Evolutionary conservation across 2,888 invertebrate species (phyloP), one percentile per base, ranked within the genome.

Genomic region (Sarcophaga caerulescens): DNA sequence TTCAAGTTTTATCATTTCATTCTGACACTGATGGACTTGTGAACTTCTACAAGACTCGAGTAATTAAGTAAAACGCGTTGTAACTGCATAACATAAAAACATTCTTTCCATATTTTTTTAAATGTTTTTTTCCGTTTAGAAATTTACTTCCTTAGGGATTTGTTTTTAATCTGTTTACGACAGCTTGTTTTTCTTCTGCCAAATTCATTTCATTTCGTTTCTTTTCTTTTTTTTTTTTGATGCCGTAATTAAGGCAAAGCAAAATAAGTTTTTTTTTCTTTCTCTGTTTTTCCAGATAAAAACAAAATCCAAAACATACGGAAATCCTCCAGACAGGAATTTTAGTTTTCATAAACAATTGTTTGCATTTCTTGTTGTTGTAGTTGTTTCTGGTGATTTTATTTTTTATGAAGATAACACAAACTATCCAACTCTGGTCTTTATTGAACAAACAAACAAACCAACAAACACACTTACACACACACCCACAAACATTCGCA

Each of bases 401-500:
- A 35, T 35, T 17, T 52, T 52, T 14, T 17, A 14, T 52, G 17
- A 52, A 17, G 17, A 52, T 52, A 52, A 52, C 52, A 52, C 52
- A 17, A 14, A 52, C 17, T 52, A 5, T 14, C 17, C 12, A 17
- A 52, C 17, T 52, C 17, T 52, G 52, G 52, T 14, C 12, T 4
- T 14, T 52, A 52, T 17, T 52, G 17, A 52, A 52, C 52, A 52
- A 52, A 52, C 17, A 52, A 12, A 47, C 14, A 47, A 1, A 47
- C 6, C 1, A 8, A 35, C 35, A 35, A 35, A 35, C 35, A 35
- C 35, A 35, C 35, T 35, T 35, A 35, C 35, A 21, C 25, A 44
- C 21, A 71, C 35, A 63, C 52, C 8, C 3, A 17, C 17, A 74
- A 83, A 23, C 19, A 69, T 78, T 66, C 79, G 57, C 74, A 71